phyloP scores from a whole-genome alignment of 1,140 invertebrate genomes.

The Dermatophagoides farinae region DNA sequence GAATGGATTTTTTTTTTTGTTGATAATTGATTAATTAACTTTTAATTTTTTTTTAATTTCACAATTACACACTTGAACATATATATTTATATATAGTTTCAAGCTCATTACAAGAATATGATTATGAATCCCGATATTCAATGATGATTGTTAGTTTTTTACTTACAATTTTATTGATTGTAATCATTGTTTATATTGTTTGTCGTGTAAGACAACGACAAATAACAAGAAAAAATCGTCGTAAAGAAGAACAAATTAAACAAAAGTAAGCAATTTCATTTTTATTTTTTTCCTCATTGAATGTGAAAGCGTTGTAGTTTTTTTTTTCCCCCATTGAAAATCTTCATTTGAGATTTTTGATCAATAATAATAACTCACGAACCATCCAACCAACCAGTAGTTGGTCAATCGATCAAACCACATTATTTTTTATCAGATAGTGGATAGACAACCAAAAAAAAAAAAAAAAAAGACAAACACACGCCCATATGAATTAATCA shows the following conservation, averaged over 20 bases:
- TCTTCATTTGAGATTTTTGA: too few relatives aligned
- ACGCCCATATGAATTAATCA: too few relatives aligned
- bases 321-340: too few relatives aligned
- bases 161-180: neutral
- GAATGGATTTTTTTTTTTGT: too few relatives aligned
- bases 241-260: constrained; percentile 8
- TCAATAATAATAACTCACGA: too few relatives aligned
- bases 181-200: neutral
- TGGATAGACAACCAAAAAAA: too few relatives aligned
- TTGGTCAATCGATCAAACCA: too few relatives aligned
- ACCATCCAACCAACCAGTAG: too few relatives aligned
- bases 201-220: constrained; percentile 4
- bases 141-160: neutral
- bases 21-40: neutral
- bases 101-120: constrained; percentile 6
- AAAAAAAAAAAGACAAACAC: too few relatives aligned
- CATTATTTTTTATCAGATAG: too few relatives aligned
- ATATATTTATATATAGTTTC: neutral
- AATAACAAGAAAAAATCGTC: constrained; percentile 3
- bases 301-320: too few relatives aligned
- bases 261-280: constrained; percentile 4
- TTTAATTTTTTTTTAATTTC: neutral
- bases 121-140: neutral
- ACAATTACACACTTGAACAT: neutral
- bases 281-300: neutral